These are phyloP conservation scores for Pyxicephalus adspersus DNA, from an alignment of 2,113 vertebrate genomes.

Conservation along the genomic window DNA sequence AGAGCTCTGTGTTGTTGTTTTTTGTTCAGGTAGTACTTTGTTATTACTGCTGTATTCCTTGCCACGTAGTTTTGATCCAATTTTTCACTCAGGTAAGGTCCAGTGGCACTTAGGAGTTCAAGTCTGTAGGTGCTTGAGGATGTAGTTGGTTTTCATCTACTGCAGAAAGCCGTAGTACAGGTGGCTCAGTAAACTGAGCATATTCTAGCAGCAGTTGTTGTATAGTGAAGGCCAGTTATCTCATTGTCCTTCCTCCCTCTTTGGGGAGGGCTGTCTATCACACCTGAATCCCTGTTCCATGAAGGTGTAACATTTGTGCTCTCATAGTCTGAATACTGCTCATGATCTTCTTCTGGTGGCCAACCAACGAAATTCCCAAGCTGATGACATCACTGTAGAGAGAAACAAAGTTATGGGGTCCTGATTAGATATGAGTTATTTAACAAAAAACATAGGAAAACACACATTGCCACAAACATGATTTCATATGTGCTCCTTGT, in stretches of 20 bases:
- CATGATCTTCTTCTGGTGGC: conserved; percentile 99
- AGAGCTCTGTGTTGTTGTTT: conserved; percentile 83
- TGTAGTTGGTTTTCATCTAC: conserved; percentile 76
- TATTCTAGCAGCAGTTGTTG: conserved; percentile 81
- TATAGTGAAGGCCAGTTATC: conserved; percentile 79
- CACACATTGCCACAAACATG: no score
- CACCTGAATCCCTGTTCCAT: conserved; percentile 97
- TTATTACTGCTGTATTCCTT: conserved; percentile 79
- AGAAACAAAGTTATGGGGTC: conserved; percentile 58
- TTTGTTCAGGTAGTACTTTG: conserved; percentile 90
- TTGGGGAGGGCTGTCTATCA: conserved; percentile 76
- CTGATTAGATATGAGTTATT: no score
- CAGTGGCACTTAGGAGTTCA: conserved; percentile 87
- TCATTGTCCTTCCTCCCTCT: conserved; percentile 70
- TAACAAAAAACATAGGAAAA: no score
- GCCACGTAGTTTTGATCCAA: conserved; percentile 80
- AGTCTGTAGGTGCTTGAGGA: conserved; percentile 81
- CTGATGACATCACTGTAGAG: conserved; percentile 94
- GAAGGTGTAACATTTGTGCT: conserved; percentile 97
- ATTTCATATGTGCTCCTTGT: no score
- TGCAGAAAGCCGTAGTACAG: conserved; percentile 65
- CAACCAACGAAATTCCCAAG: conserved; percentile 96
- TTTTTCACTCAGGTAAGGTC: conserved; percentile 79
- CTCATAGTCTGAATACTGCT: conserved; percentile 99
- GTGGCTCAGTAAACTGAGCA: conserved; percentile 75